phyloP scores from a whole-genome alignment of 2,113 vertebrate species.

The Mixornis gularis region DNA sequence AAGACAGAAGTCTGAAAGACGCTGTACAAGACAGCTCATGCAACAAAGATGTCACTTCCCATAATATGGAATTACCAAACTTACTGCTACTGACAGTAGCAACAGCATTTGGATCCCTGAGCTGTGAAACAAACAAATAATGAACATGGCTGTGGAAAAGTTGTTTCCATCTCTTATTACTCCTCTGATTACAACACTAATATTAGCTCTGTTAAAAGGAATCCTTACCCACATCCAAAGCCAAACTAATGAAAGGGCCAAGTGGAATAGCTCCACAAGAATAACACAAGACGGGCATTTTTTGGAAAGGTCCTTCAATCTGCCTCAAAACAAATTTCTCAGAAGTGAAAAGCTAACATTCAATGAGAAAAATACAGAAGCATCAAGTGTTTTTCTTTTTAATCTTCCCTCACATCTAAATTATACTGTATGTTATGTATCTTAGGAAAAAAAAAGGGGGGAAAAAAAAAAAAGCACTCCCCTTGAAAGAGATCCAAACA shows the following conservation, averaged over 20 bases:
- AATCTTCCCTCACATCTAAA: background rate
- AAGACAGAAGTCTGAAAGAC: background rate
- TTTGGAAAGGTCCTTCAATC: background rate
- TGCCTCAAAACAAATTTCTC: background rate
- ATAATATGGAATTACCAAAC: background rate
- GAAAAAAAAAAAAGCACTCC: background rate
- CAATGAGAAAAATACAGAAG: background rate
- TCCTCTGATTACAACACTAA: background rate
- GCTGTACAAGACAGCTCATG: background rate
- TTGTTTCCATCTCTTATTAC: background rate
- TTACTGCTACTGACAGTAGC: background rate
- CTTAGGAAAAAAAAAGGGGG: background rate
- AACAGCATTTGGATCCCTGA: background rate
- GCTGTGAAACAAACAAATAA: background rate
- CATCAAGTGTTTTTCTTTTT: background rate
- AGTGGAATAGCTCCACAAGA: background rate
- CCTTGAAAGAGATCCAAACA: background rate
- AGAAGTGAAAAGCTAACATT: background rate
- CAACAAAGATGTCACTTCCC: background rate
- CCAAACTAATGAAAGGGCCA: background rate
- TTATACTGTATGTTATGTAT: background rate
- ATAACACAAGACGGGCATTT: background rate
- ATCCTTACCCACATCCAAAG: background rate
- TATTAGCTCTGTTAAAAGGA: background rate
- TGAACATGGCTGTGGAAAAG: background rate